Percentiles rank a stretch among this genome's conserved stretches.
Conservation (phyloP, 2,888 invertebrate species). For the Pristionchus arcanus region DNA sequence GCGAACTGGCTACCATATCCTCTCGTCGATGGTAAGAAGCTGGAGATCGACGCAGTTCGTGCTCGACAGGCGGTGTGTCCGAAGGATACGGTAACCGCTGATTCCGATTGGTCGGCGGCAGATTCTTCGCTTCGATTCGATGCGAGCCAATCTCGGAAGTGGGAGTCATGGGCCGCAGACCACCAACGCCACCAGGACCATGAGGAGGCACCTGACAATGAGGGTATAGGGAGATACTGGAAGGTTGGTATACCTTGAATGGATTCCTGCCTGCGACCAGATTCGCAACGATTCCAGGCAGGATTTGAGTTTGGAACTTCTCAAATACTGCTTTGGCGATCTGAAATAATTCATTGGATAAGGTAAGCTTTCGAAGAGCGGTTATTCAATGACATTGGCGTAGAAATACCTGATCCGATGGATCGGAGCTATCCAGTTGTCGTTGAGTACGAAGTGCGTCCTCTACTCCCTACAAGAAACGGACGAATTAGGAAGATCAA, state of each 20-base stretch:
- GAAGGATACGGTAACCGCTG: conserved; percentile 3
- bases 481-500: background rate
- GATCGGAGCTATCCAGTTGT: conserved; percentile 72
- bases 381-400: too few species aligned
- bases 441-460: conserved; percentile 72
- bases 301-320: conserved; percentile 75
- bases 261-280: conserved; percentile 72
- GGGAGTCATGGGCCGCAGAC: conserved; percentile 30
- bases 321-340: conserved; percentile 75
- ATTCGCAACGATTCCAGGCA: conserved; percentile 75
- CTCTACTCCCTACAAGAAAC: conserved; percentile 63
- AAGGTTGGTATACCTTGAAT: conserved; percentile 62
- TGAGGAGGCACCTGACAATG: conserved; percentile 16
- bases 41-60: conserved; percentile 27
- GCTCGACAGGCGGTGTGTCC: conserved; percentile 4
- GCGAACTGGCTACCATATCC: background rate
- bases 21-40: background rate
- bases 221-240: background rate
- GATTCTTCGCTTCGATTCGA: background rate
- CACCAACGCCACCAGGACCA: background rate
- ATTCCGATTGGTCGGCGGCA: background rate
- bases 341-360: conserved; percentile 56
- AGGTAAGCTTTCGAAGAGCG: too few species aligned
- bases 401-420: conserved; percentile 66
- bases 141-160: conserved; percentile 37